These are phyloP conservation scores for Sparidentex hasta DNA, from an alignment of 2,797 vertebrate species.

Conservation along the genomic window DNA sequence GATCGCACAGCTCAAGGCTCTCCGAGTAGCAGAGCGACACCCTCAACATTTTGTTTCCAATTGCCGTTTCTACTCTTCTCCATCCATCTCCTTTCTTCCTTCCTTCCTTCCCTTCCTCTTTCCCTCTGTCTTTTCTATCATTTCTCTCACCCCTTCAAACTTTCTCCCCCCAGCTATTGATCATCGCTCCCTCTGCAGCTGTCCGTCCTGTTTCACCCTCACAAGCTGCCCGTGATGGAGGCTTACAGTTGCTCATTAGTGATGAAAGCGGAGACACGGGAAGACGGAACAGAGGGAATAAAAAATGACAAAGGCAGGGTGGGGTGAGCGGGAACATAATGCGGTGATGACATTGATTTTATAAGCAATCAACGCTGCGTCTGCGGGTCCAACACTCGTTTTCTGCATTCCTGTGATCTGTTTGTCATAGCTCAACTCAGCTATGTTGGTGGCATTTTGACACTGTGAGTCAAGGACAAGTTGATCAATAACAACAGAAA, in stretches of 20 bases:
- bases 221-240: conserved; percentile 20
- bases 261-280: conserved; percentile 27
- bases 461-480: neutral
- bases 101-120: neutral
- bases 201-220: conserved; percentile 6
- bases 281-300: conserved; percentile 47
- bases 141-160: neutral
- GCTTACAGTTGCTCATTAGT: conserved; percentile 52
- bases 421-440: neutral
- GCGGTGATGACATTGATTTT: conserved; percentile 23
- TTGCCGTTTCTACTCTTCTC: conserved; percentile 13
- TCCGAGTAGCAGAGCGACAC: conserved; percentile 8
- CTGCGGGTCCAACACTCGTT: neutral
- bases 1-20: conserved; percentile 40
- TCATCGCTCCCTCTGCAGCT: neutral
- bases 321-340: conserved; percentile 1
- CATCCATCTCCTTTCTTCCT: neutral
- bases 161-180: neutral
- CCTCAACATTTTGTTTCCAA: conserved; percentile 26
- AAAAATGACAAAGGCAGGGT: conserved; percentile 29
- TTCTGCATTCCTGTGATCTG: neutral
- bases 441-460: neutral
- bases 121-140: neutral
- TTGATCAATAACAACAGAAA: neutral
- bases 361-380: conserved; percentile 6